Evolutionary conservation across 2,888 invertebrate genomes (phyloP).

Genomic region (Zaprionus bogoriensis): DNA sequence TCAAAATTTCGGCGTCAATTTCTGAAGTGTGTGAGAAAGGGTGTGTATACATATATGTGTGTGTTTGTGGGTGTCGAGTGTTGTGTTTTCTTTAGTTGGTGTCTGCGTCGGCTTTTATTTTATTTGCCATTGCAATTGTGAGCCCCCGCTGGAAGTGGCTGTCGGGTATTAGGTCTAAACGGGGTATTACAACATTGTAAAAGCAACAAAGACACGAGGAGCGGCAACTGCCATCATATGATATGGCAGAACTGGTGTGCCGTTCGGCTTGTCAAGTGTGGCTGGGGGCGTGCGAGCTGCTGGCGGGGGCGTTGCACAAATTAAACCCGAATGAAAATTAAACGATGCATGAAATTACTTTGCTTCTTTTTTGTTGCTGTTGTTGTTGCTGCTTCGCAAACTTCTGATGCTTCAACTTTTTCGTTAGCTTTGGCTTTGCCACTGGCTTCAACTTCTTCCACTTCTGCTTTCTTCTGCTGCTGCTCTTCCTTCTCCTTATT

Average conservation of each 20-base stretch:
- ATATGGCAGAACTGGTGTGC: constrained; percentile 51
- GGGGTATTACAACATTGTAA: constrained; percentile 68
- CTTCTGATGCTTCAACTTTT: constrained; percentile 50
- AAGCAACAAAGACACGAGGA: constrained; percentile 28
- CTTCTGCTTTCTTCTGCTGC: neutral
- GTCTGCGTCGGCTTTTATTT: constrained; percentile 49
- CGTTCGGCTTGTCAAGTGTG: constrained; percentile 43
- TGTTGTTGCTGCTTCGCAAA: constrained; percentile 38
- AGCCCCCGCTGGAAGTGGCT: constrained; percentile 67
- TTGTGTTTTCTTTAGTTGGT: constrained; percentile 5
- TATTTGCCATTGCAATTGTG: constrained; percentile 74
- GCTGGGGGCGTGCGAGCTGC: neutral
- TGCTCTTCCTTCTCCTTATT: neutral
- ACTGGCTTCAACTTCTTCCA: constrained; percentile 12
- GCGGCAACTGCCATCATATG: constrained; percentile 34
- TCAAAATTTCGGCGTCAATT: constrained; percentile 64
- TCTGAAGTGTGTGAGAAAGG: constrained; percentile 13
- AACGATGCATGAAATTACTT: constrained; percentile 81
- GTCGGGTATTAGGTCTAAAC: constrained; percentile 75
- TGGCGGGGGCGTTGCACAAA: constrained; percentile 69
- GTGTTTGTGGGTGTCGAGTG: constrained; percentile 7
- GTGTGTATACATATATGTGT: constrained; percentile 1
- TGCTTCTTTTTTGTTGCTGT: constrained; percentile 44
- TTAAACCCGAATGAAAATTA: constrained; percentile 81
- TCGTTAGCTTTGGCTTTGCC: constrained; percentile 34